These are phyloP conservation scores for Chelmon rostratus DNA, from an alignment of 2,797 vertebrate genomes.

Conservation along the genomic window DNA sequence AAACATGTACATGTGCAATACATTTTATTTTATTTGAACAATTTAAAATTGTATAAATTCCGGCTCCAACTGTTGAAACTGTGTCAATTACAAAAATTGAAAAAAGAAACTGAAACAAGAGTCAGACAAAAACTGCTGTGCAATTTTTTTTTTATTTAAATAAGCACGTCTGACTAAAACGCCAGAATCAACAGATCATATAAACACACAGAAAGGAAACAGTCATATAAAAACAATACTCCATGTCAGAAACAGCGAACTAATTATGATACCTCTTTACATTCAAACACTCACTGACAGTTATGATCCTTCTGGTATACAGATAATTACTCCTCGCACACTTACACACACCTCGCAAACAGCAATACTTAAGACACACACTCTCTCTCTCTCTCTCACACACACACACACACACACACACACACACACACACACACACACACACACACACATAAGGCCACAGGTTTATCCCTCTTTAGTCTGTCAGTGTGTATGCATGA, in stretches of 20 bases:
- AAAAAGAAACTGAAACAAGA: neutral
- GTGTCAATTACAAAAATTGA: no score
- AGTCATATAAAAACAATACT: conserved; percentile 72
- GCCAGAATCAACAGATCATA: conserved; percentile 80
- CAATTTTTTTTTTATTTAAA: conserved; percentile 82
- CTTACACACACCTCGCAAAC: conserved; percentile 7
- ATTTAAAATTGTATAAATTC: neutral
- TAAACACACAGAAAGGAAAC: conserved; percentile 65
- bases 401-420: conserved; percentile 32
- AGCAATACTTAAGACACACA: neutral
- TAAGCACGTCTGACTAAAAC: conserved; percentile 89
- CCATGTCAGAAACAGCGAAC: conserved; percentile 67
- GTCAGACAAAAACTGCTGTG: conserved; percentile 26
- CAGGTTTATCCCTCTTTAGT: conserved; percentile 47
- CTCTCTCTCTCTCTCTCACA: neutral
- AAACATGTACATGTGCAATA: neutral
- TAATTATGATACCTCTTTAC: conserved; percentile 82
- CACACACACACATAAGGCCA: conserved; percentile 48
- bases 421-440: conserved; percentile 29
- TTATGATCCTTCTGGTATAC: conserved; percentile 50
- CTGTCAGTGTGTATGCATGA: conserved; percentile 60
- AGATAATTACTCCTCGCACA: conserved; percentile 46
- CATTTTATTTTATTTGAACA: neutral
- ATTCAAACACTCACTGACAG: conserved; percentile 64
- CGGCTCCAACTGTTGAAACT: no score